Evolutionary conservation across 2,113 vertebrate genomes (phyloP).

Genomic region (Hemichromis elongatus): DNA sequence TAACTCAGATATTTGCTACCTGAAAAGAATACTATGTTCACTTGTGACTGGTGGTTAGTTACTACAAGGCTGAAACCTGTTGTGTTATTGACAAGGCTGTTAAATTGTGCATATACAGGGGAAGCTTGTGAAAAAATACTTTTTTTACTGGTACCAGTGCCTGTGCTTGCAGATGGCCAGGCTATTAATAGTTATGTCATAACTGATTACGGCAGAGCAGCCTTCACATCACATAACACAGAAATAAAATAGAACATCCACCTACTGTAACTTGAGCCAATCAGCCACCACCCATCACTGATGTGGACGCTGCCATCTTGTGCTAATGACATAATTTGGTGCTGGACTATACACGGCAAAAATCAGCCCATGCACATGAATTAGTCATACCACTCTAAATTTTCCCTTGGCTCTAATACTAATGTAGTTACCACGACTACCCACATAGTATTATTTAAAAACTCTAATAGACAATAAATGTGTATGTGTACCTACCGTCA

Average conservation of each 20-base stretch:
- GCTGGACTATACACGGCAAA: neutral
- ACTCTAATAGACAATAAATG: neutral
- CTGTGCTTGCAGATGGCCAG: neutral
- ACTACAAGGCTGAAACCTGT: neutral
- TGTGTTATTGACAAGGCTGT: neutral
- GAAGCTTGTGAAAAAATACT: rapidly evolving
- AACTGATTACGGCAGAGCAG: neutral
- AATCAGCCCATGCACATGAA: neutral
- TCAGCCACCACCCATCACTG: neutral
- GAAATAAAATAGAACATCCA: neutral
- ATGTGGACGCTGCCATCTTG: neutral
- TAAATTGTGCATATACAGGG: neutral
- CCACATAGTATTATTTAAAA: neutral
- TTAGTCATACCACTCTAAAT: neutral
- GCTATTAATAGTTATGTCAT: neutral
- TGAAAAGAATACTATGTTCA: neutral
- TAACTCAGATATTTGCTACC: neutral
- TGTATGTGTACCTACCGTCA: neutral
- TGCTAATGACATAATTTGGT: neutral
- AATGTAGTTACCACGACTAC: neutral
- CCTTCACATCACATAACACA: neutral
- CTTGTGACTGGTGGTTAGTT: neutral
- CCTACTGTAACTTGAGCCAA: neutral
- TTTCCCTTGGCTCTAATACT: neutral
- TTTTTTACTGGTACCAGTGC: neutral